Evolutionary conservation across 2,888 invertebrate species (phyloP).

Genomic region (Calliphora vomitoria): DNA sequence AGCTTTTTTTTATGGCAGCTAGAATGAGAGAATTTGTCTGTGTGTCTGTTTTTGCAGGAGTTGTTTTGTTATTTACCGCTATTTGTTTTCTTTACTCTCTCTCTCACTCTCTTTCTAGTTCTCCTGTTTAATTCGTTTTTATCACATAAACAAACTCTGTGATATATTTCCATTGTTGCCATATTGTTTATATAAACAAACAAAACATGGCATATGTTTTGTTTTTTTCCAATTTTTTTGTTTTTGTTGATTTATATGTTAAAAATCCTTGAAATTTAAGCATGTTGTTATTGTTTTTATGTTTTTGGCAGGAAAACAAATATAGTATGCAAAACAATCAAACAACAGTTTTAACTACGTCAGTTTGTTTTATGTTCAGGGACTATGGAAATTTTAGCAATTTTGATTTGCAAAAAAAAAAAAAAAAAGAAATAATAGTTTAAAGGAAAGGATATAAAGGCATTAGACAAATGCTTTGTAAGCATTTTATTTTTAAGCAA

Average conservation of each 20-base stretch:
- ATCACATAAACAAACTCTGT: slow-evolving; percentile 49
- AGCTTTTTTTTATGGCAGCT: slow-evolving; percentile 49
- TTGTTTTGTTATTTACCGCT: slow-evolving; percentile 34
- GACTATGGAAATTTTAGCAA: slow-evolving; percentile 11
- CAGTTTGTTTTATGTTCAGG: slow-evolving; percentile 41
- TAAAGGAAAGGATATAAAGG: too few species aligned
- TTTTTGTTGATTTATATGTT: slow-evolving; percentile 30
- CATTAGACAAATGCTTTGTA: too few species aligned
- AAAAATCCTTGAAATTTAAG: slow-evolving; percentile 63
- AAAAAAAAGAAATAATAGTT: not conserved
- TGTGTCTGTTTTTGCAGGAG: not conserved
- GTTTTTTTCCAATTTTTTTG: slow-evolving; percentile 15
- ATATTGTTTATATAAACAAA: slow-evolving; percentile 45
- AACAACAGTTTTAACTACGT: slow-evolving; percentile 10
- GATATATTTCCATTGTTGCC: slow-evolving; percentile 49
- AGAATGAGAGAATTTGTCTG: not conserved
- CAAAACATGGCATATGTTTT: slow-evolving; percentile 43
- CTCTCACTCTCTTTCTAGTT: not conserved
- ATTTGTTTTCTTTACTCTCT: not conserved
- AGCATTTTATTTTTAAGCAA: too few species aligned
- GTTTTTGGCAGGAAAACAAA: slow-evolving; percentile 26
- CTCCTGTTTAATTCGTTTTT: not conserved
- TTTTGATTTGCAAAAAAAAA: slow-evolving; percentile 9
- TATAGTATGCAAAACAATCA: not conserved
- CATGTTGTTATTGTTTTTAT: slow-evolving; percentile 15